Percentiles rank a stretch among this genome's conserved stretches.
These are phyloP conservation scores for Synanthedon tipuliformis DNA, from an alignment of 2,888 invertebrate species.

Conservation along the genomic window DNA sequence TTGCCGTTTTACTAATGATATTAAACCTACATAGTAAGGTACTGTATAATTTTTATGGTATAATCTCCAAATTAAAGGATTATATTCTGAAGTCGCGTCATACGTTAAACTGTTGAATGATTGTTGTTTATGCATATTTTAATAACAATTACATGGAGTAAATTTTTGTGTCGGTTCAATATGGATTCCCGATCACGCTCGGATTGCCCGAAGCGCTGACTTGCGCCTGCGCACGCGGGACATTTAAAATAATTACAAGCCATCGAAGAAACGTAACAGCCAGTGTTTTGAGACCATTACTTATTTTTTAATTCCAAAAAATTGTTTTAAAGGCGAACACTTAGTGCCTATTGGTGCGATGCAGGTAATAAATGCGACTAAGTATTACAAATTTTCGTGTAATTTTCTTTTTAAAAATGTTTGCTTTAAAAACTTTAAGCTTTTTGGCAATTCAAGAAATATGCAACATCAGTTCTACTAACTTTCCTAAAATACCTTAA, in stretches of 20 bases:
- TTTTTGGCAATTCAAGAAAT: too few species aligned
- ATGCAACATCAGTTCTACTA: background rate
- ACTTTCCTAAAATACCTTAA: background rate
- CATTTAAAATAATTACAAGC: constrained; percentile 73
- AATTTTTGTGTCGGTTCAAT: constrained; percentile 19
- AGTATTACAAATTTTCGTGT: constrained; percentile 31
- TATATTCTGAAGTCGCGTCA: too few species aligned
- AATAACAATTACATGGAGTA: constrained; percentile 1
- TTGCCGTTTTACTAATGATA: too few species aligned
- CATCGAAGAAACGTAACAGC: constrained; percentile 64
- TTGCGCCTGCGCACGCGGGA: constrained; percentile 47
- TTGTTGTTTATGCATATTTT: too few species aligned
- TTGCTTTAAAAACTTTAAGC: background rate
- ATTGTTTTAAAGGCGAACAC: constrained; percentile 53
- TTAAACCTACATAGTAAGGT: too few species aligned
- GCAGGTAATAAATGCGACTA: constrained; percentile 41
- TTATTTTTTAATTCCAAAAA: constrained; percentile 67
- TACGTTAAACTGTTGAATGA: too few species aligned
- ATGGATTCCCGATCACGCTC: constrained; percentile 55
- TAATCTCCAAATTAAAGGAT: too few species aligned
- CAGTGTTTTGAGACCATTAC: constrained; percentile 69
- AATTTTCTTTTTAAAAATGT: constrained; percentile 26
- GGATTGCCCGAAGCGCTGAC: constrained; percentile 42
- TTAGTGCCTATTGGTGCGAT: constrained; percentile 51
- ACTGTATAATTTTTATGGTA: too few species aligned